Percentiles rank a stretch among this genome's conserved stretches.
These are phyloP conservation scores for Eubasilissa regina DNA, from an alignment of 1,140 invertebrate species.

Conservation along the genomic window DNA sequence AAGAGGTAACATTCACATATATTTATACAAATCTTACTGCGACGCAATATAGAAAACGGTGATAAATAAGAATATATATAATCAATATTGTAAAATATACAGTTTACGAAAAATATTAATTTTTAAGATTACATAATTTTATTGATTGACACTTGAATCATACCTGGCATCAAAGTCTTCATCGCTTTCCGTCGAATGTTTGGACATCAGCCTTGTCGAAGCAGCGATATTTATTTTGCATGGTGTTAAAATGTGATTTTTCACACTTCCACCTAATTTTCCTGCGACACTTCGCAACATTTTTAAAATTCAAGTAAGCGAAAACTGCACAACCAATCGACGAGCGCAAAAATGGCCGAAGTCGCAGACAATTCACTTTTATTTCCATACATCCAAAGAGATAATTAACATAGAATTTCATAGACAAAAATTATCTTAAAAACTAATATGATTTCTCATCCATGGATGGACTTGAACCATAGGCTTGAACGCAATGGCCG, in stretches of 20 bases:
- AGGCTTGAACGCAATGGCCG: too few species aligned
- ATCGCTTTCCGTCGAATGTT: slow-evolving; percentile 49
- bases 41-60: too few species aligned
- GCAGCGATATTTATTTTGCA: slow-evolving; percentile 25
- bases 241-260: slow-evolving; percentile 34
- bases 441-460: too few species aligned
- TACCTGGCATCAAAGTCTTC: slow-evolving; percentile 55
- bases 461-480: too few species aligned
- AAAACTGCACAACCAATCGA: background rate
- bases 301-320: slow-evolving; percentile 1
- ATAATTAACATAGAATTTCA: too few species aligned
- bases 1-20: too few species aligned
- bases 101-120: background rate
- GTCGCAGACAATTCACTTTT: too few species aligned
- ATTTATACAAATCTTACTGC: too few species aligned
- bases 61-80: too few species aligned
- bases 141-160: slow-evolving; percentile 34
- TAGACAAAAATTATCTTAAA: too few species aligned
- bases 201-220: slow-evolving; percentile 43
- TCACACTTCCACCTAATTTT: slow-evolving; percentile 16
- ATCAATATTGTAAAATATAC: too few species aligned
- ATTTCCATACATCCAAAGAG: too few species aligned
- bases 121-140: slow-evolving; percentile 48
- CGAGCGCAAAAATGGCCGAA: slow-evolving; percentile 27
- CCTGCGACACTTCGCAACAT: slow-evolving; percentile 44